phyloP scores from a whole-genome alignment of 1,140 invertebrate genomes.

The Agraylea sexmaculata region DNA sequence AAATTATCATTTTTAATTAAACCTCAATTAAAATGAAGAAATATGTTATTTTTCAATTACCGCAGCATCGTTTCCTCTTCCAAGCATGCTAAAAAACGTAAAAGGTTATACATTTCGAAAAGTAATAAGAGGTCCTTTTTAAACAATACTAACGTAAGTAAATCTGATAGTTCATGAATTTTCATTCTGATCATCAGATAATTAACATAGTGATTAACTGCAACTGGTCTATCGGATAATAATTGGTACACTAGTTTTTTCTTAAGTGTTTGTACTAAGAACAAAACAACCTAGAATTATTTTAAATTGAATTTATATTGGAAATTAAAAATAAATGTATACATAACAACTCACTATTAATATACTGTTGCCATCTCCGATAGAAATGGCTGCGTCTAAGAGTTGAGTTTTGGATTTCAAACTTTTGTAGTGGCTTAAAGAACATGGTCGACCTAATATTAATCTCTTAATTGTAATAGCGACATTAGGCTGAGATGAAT shows the following conservation, averaged over 20 bases:
- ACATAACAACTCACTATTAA: slow-evolving; percentile 33
- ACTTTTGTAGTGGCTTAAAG: slow-evolving; percentile 41
- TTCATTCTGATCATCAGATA: slow-evolving; percentile 39
- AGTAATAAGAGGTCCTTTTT: background rate
- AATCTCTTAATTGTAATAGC: slow-evolving; percentile 37
- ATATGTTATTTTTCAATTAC: slow-evolving; percentile 29
- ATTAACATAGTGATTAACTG: slow-evolving; percentile 44
- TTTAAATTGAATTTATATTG: background rate
- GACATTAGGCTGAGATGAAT: slow-evolving; percentile 21
- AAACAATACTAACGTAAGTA: slow-evolving; percentile 33
- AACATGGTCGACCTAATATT: slow-evolving; percentile 36
- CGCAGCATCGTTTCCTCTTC: slow-evolving; percentile 42
- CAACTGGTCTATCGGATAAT: slow-evolving; percentile 35
- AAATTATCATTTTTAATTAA: slow-evolving; percentile 8
- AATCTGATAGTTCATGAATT: slow-evolving; percentile 37
- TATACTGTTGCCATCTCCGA: slow-evolving; percentile 46
- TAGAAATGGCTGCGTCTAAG: slow-evolving; percentile 40
- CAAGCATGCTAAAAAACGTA: slow-evolving; percentile 39
- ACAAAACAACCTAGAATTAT: slow-evolving; percentile 37
- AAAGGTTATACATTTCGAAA: slow-evolving; percentile 13
- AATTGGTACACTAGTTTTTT: slow-evolving; percentile 40
- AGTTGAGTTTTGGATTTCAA: slow-evolving; percentile 43
- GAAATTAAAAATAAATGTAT: slow-evolving; percentile 14
- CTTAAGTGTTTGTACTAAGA: slow-evolving; percentile 43
- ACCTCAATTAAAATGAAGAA: slow-evolving; percentile 8